Conservation (phyloP, 2,113 vertebrate genomes). For the Falcunculus frontatus region DNA sequence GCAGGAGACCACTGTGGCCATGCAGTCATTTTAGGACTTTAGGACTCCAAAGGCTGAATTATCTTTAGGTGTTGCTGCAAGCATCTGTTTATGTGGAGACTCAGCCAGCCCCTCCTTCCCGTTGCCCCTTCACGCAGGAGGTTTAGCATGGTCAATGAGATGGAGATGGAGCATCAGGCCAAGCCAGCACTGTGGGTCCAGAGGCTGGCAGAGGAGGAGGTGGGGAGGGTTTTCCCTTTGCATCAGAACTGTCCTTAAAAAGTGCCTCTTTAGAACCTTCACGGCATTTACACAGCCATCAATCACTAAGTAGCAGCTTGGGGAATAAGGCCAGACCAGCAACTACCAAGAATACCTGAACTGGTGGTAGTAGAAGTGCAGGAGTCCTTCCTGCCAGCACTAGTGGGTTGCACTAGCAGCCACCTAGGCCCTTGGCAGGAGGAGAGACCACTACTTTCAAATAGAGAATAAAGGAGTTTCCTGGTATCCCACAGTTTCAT, state of each 20-base stretch:
- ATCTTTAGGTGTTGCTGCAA: neutral
- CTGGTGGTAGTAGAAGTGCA: neutral
- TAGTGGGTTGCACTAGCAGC: neutral
- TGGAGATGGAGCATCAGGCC: neutral
- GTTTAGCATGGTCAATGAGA: accelerated
- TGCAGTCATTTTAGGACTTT: neutral
- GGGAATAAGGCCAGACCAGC: neutral
- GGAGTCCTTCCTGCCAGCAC: neutral
- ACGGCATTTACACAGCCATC: neutral
- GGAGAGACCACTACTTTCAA: neutral
- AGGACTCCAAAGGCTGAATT: neutral
- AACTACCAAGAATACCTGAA: neutral
- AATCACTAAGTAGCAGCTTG: neutral
- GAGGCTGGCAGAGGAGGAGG: neutral
- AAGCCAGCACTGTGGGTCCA: accelerated
- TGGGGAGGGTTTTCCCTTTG: neutral
- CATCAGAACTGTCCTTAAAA: neutral
- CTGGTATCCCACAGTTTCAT: neutral
- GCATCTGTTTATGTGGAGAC: neutral
- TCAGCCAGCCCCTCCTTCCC: neutral
- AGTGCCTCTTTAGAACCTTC: neutral
- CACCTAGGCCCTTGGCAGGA: neutral
- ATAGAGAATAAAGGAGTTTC: neutral
- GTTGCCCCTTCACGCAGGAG: accelerated
- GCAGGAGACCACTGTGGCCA: accelerated